Conservation (phyloP, 2,888 invertebrate species). For the Spilosoma lubricipeda region DNA sequence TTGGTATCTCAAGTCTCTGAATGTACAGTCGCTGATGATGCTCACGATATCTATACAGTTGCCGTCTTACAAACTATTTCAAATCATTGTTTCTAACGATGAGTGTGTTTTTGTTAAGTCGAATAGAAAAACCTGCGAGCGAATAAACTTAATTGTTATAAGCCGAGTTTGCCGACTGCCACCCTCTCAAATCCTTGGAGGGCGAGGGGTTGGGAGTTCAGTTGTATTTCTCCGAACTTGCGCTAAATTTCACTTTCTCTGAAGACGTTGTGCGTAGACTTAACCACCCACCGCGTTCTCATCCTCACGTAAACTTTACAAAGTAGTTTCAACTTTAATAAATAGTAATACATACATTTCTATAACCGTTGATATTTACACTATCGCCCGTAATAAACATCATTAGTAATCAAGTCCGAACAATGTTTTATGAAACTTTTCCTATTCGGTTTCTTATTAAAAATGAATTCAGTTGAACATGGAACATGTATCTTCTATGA, state of each 20-base stretch:
- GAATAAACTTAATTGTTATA: slow-evolving; percentile 86
- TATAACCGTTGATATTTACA: slow-evolving; percentile 45
- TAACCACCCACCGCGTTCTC: slow-evolving; percentile 76
- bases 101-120: slow-evolving; percentile 60
- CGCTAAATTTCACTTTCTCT: slow-evolving; percentile 86
- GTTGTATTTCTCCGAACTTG: slow-evolving; percentile 86
- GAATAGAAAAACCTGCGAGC: slow-evolving; percentile 77
- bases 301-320: slow-evolving; percentile 69
- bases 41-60: not conserved
- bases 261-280: slow-evolving; percentile 84
- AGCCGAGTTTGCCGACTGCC: slow-evolving; percentile 80
- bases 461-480: slow-evolving; percentile 50
- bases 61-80: slow-evolving; percentile 41
- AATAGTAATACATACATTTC: slow-evolving; percentile 45
- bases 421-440: slow-evolving; percentile 24
- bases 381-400: slow-evolving; percentile 9
- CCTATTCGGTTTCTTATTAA: slow-evolving; percentile 39
- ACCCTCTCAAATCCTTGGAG: slow-evolving; percentile 68
- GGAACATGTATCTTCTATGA: slow-evolving; percentile 69
- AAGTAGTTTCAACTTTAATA: slow-evolving; percentile 67
- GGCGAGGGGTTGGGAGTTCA: slow-evolving; percentile 66
- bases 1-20: slow-evolving; percentile 5
- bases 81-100: slow-evolving; percentile 51
- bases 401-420: slow-evolving; percentile 12
- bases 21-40: slow-evolving; percentile 1